Conservation (phyloP, 2,888 invertebrate species). For the Agonopterix arenella region DNA sequence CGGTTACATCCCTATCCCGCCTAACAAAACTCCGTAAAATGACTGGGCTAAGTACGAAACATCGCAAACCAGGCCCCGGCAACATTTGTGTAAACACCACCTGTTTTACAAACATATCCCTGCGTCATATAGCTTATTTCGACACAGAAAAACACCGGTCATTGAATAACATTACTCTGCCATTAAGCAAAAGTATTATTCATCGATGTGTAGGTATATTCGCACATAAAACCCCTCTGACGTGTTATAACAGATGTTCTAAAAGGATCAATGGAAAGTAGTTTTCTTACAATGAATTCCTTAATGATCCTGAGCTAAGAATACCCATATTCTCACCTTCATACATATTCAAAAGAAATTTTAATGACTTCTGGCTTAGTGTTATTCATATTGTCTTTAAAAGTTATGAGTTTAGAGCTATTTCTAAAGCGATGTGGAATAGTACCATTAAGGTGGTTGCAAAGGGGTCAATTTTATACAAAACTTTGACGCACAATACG, state of each 20-base stretch:
- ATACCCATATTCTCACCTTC: neutral
- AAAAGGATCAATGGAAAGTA: slow-evolving; percentile 27
- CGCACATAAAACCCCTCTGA: slow-evolving; percentile 22
- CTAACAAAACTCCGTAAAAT: too few relatives aligned
- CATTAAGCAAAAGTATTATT: slow-evolving; percentile 35
- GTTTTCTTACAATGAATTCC: slow-evolving; percentile 12
- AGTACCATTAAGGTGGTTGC: too few relatives aligned
- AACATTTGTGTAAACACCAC: slow-evolving; percentile 48
- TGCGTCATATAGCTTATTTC: slow-evolving; percentile 64
- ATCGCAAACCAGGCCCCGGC: slow-evolving; percentile 15
- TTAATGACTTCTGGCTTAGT: too few relatives aligned
- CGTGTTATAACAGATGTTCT: slow-evolving; percentile 22
- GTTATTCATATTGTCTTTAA: too few relatives aligned
- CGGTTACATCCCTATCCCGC: too few relatives aligned
- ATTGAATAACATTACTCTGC: slow-evolving; percentile 36
- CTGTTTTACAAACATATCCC: slow-evolving; percentile 44
- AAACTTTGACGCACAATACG: too few relatives aligned
- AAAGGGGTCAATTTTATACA: too few relatives aligned
- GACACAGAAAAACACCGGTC: slow-evolving; percentile 30
- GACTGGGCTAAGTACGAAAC: too few relatives aligned
- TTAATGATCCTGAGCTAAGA: neutral
- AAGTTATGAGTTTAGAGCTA: too few relatives aligned
- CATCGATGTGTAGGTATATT: slow-evolving; percentile 10
- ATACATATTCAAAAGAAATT: neutral
- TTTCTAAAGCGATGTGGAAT: too few relatives aligned